Conservation (phyloP, 2,888 invertebrate genomes). For the Pyrocoelia pectoralis region DNA sequence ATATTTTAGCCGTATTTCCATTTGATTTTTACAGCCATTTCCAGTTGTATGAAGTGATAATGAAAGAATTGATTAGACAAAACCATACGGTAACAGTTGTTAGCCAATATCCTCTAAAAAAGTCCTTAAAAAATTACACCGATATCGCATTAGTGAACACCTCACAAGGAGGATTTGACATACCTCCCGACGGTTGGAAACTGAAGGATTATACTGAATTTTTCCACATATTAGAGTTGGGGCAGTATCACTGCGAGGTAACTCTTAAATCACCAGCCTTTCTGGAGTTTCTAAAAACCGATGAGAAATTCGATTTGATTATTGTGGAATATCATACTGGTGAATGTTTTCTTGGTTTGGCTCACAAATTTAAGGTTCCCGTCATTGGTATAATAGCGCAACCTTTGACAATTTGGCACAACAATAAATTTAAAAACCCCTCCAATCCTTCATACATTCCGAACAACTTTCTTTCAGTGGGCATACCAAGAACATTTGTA, state of each 20-base stretch:
- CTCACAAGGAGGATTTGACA: constrained; percentile 12
- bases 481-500: constrained; percentile 43
- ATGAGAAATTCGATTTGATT: constrained; percentile 65
- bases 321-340: constrained; percentile 73
- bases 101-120: constrained; percentile 65
- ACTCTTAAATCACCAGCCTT: constrained; percentile 4
- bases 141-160: constrained; percentile 63
- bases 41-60: constrained; percentile 67
- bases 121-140: constrained; percentile 62
- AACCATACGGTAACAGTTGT: constrained; percentile 75
- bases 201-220: background rate
- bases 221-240: background rate
- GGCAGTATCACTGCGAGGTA: constrained; percentile 20
- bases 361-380: constrained; percentile 67
- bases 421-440: constrained; percentile 60
- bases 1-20: constrained; percentile 73
- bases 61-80: constrained; percentile 66
- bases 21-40: constrained; percentile 78
- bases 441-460: constrained; percentile 60
- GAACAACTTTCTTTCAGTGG: constrained; percentile 55
- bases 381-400: constrained; percentile 64
- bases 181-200: background rate
- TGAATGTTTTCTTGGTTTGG: constrained; percentile 72
- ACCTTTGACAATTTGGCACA: constrained; percentile 60
- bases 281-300: constrained; percentile 4